Conservation (phyloP, 2,888 invertebrate species). For the Epiblema foenella region DNA sequence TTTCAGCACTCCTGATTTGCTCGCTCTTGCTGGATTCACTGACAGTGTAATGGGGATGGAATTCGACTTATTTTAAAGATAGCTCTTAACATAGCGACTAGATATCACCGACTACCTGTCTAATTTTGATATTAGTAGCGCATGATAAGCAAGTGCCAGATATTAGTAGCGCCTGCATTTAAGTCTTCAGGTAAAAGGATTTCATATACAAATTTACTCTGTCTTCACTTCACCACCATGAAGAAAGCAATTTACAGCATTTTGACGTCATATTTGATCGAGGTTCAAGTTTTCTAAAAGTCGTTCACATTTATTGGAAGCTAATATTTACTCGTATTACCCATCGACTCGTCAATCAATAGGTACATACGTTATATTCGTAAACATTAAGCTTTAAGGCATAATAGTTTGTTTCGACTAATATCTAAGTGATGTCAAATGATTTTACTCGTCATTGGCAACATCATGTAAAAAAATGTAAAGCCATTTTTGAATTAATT, state of each 20-base stretch:
- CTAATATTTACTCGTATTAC: no score
- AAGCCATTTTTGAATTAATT: no score
- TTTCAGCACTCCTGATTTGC: neutral
- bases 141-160: no score
- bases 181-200: no score
- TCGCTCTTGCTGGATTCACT: neutral
- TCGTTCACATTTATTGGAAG: neutral
- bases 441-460: neutral
- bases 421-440: slow-evolving; percentile 7
- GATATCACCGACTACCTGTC: neutral
- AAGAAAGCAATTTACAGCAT: neutral
- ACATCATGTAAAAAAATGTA: no score
- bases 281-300: neutral
- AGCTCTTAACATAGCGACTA: neutral
- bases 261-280: neutral
- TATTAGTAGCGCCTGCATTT: no score
- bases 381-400: slow-evolving; percentile 5
- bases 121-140: neutral
- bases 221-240: no score
- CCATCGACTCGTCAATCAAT: neutral
- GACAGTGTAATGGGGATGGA: slow-evolving; percentile 1
- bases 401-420: no score
- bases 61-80: neutral
- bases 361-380: neutral
- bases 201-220: no score